These are phyloP conservation scores for Platalea minor DNA, from an alignment of 2,797 vertebrate genomes.

Conservation along the genomic window DNA sequence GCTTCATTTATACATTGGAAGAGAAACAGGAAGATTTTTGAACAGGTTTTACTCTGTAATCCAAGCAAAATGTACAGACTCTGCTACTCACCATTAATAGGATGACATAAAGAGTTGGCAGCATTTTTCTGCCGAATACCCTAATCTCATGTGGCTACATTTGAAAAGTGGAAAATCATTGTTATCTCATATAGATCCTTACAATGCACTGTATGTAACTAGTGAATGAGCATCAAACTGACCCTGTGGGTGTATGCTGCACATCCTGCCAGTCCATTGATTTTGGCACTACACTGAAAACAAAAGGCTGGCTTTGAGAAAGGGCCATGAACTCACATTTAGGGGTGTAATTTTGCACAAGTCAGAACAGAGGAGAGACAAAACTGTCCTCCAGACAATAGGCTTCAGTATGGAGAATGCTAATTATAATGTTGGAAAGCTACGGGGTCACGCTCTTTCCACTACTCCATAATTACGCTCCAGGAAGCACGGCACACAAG, in stretches of 20 bases:
- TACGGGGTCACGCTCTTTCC: conserved; percentile 35
- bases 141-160: conserved; percentile 68
- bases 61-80: conserved; percentile 59
- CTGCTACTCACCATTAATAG: conserved; percentile 55
- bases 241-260: conserved; percentile 48
- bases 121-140: conserved; percentile 61
- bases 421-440: conserved; percentile 59
- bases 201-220: conserved; percentile 42
- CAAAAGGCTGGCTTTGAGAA: conserved; percentile 52
- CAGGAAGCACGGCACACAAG: conserved; percentile 29
- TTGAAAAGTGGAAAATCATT: conserved; percentile 69
- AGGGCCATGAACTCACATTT: conserved; percentile 58
- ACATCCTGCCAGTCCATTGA: conserved; percentile 64
- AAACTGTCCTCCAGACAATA: conserved; percentile 55
- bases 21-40: conserved; percentile 66
- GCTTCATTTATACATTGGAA: conserved; percentile 34
- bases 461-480: conserved; percentile 16
- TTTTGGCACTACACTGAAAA: conserved; percentile 30
- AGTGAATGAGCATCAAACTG: conserved; percentile 56
- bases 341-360: conserved; percentile 58
- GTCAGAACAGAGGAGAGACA: conserved; percentile 39
- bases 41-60: conserved; percentile 65
- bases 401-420: conserved; percentile 50
- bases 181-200: conserved; percentile 55
- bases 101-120: conserved; percentile 65